Percentiles rank a stretch among this genome's conserved stretches.
phyloP scores from a whole-genome alignment of 2,888 invertebrate species.

The Synergus laeviventris region DNA sequence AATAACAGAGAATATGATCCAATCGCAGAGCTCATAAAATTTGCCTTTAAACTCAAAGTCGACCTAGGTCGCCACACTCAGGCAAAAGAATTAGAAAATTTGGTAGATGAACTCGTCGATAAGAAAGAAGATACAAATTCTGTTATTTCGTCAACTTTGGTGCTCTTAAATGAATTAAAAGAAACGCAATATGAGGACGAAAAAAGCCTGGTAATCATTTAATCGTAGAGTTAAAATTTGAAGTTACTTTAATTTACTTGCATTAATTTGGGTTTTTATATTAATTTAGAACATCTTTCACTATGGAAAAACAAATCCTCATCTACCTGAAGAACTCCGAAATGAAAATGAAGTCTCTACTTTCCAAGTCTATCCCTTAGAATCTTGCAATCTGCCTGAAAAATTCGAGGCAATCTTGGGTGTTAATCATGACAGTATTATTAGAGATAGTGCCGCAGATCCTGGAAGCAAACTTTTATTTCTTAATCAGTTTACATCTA shows the following conservation, averaged over 20 bases:
- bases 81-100: constrained; percentile 63
- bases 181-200: constrained; percentile 47
- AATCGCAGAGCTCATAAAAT: constrained; percentile 67
- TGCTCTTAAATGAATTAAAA: constrained; percentile 65
- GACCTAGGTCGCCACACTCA: constrained; percentile 55
- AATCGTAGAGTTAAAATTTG: not conserved
- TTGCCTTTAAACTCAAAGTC: constrained; percentile 64
- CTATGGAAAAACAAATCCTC: constrained; percentile 63
- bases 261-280: not conserved
- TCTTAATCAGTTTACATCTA: constrained; percentile 55
- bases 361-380: constrained; percentile 69
- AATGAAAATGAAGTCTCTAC: constrained; percentile 56
- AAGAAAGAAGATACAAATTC: constrained; percentile 51
- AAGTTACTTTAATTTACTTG: not conserved
- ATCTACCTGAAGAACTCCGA: constrained; percentile 59
- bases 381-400: constrained; percentile 64
- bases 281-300: constrained; percentile 66
- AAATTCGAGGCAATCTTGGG: constrained; percentile 65
- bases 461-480: constrained; percentile 57
- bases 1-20: constrained; percentile 61
- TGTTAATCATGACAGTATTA: constrained; percentile 50
- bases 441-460: constrained; percentile 46
- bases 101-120: constrained; percentile 58
- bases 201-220: constrained; percentile 58
- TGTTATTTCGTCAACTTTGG: constrained; percentile 56